These are phyloP conservation scores for Elmis aenea DNA, from an alignment of 2,888 invertebrate genomes.

Conservation along the genomic window DNA sequence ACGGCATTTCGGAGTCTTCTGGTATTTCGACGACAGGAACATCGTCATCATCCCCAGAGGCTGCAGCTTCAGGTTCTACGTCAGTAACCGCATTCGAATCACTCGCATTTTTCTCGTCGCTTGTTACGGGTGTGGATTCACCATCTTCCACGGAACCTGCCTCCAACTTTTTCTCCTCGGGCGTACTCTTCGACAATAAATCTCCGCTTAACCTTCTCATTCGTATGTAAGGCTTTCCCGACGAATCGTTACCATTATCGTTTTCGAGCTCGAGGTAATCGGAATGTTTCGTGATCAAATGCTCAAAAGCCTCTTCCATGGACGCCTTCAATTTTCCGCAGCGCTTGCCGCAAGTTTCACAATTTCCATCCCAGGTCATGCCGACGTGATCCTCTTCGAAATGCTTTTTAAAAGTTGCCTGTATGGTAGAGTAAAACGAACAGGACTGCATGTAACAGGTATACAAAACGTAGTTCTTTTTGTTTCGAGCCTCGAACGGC, in stretches of 20 bases:
- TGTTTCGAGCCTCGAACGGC: constrained; percentile 16
- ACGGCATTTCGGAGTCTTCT: constrained; percentile 40
- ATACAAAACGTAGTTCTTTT: constrained; percentile 26
- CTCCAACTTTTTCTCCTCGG: no score
- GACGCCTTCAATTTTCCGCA: not conserved
- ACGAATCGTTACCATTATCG: not conserved
- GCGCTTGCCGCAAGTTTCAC: constrained; percentile 22
- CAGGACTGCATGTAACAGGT: constrained; percentile 37
- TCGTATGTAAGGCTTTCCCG: constrained; percentile 23
- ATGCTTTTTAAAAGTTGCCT: constrained; percentile 35
- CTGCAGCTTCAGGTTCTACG: no score
- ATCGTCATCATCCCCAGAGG: no score
- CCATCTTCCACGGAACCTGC: constrained; percentile 21
- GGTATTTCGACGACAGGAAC: not conserved
- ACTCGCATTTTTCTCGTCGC: not conserved
- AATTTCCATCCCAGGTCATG: constrained; percentile 14
- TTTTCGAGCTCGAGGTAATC: constrained; percentile 2
- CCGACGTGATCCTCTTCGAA: constrained; percentile 35
- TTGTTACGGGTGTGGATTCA: constrained; percentile 4
- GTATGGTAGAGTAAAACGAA: constrained; percentile 32
- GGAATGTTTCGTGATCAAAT: constrained; percentile 15
- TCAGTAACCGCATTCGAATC: no score
- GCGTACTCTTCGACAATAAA: constrained; percentile 40
- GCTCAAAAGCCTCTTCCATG: constrained; percentile 19
- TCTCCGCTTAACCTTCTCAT: constrained; percentile 49